phyloP scores from a whole-genome alignment of 1,140 invertebrate genomes.

The Euura saliciscinereae region DNA sequence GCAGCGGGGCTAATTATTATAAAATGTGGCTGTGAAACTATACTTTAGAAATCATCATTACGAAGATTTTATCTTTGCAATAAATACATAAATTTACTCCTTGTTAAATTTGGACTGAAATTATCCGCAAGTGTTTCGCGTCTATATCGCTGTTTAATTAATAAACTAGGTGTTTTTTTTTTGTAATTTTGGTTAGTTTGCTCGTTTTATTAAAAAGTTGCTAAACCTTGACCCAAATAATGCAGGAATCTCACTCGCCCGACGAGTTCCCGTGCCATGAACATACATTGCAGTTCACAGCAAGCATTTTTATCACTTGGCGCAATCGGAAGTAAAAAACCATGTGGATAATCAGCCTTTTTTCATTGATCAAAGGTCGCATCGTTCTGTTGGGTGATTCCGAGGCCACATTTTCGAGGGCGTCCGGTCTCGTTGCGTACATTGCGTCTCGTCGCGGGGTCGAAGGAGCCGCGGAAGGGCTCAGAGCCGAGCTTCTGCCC shows the following conservation, averaged over 20 bases:
- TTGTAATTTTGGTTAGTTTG: no score
- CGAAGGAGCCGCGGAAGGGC: conserved; percentile 73
- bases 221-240: no score
- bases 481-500: conserved; percentile 70
- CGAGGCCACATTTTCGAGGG: conserved; percentile 41
- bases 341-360: background rate
- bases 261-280: no score
- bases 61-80: background rate
- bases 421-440: conserved; percentile 69
- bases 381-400: conserved; percentile 58
- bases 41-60: background rate
- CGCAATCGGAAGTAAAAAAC: background rate
- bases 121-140: no score
- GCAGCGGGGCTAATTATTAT: no score
- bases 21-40: background rate
- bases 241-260: no score
- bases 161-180: no score
- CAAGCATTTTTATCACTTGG: no score
- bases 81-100: background rate
- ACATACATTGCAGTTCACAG: no score
- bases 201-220: no score
- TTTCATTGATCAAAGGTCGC: conserved; percentile 45
- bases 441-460: conserved; percentile 73
- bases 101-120: background rate
- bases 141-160: no score